A percentile compares a stretch with the other conserved stretches of the same genome.
Conservation (phyloP, 2,797 vertebrate genomes). For the Tenualosa thibaudeaui region DNA sequence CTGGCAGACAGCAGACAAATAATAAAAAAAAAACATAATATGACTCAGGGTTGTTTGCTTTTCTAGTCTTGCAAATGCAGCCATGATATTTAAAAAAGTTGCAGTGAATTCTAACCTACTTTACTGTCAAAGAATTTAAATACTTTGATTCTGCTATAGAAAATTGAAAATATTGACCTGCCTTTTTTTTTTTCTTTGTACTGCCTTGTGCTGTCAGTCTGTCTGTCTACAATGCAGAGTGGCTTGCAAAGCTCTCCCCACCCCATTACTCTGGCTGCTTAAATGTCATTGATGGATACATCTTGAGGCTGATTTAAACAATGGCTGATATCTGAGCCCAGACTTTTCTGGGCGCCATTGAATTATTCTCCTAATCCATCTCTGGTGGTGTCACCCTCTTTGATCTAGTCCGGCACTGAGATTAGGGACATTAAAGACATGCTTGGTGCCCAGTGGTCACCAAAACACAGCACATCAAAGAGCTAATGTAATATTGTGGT, state of each 20-base stretch:
- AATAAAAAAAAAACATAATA: background rate
- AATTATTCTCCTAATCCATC: conserved; percentile 8
- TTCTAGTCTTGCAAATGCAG: background rate
- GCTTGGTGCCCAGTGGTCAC: conserved; percentile 16
- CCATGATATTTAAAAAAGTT: background rate
- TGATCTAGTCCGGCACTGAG: background rate
- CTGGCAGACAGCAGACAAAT: background rate
- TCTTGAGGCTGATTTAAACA: background rate
- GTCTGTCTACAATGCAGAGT: background rate
- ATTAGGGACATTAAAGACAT: conserved; percentile 5
- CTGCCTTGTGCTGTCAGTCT: background rate
- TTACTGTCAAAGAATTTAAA: background rate
- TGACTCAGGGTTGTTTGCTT: background rate
- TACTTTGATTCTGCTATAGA: background rate
- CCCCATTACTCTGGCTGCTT: background rate
- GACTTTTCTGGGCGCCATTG: background rate
- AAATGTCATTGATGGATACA: background rate
- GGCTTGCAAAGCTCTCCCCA: background rate
- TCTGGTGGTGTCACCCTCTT: background rate
- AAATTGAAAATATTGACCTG: background rate
- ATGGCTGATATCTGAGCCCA: background rate
- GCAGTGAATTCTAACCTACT: background rate
- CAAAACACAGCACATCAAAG: conserved; percentile 10
- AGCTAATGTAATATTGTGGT: background rate
- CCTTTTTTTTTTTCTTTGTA: background rate